Base-by-base conservation (phyloP, 2,888 invertebrate species). In the Spodoptera littoralis region DNA sequence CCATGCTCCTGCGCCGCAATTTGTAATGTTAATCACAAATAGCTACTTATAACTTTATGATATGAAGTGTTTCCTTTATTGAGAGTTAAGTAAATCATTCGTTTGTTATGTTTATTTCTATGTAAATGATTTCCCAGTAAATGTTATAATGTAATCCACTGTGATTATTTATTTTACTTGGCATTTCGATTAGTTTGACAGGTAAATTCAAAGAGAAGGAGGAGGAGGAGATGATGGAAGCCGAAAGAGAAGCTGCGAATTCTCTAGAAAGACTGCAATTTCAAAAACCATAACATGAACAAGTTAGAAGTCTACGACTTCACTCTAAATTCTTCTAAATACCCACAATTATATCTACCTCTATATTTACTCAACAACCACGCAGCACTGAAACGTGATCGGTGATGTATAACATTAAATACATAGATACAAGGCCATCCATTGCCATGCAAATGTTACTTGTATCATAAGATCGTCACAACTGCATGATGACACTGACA, bases 401-500 rank as follows among this genome's bases (percentile, higher is more conserved):
- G 18, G 18, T 18, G 18, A 18, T 18, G 18, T 18, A 18, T 18
- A 47, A 50, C 24, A 46, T 47, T 55, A 66, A 55, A 70, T n/a
- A n/a, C n/a, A n/a, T 64, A 56, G 48, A 36, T 22, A 49, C 60
- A 69, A 76, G 65, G 61, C 53, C 60, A 58, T 24, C 50, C 71
- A 70, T 76, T 76, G 75, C 70, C 76, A 77, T 77, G 76, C 68
- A 76, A 76, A 80, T 77, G 62, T 30, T 27, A n/a, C 49, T 44
- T 53, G 36, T 60, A 24, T 13, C 42, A n/a, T 3, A 3, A 36
- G 22, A n/a, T 41, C 24, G 6, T 54, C 30, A 12, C n/a, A 45
- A 48, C 18, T 11, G 47, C 13, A 11, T n/a, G 11, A 47, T 9
- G 43, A n/a, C 12, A 44, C 30, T 43, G 48, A 8, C 18, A 44